Conservation (phyloP, 2,113 vertebrate genomes). For the Cyprinodon variegatus region DNA sequence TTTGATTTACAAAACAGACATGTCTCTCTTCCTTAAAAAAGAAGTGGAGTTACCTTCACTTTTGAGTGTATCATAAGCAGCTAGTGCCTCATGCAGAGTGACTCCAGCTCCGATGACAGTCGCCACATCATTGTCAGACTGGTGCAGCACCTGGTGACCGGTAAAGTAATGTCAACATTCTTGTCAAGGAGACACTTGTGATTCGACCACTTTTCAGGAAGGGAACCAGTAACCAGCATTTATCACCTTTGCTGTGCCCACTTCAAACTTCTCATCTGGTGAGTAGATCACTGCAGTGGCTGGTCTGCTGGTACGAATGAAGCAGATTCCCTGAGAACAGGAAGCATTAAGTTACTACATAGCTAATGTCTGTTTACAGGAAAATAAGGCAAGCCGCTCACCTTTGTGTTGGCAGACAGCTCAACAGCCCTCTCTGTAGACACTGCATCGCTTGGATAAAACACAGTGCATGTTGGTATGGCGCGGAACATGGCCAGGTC, state of each 20-base stretch:
- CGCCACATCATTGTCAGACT: conserved; percentile 79
- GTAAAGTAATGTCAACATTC: neutral
- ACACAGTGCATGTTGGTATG: conserved; percentile 86
- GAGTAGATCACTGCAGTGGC: conserved; percentile 82
- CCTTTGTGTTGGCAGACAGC: conserved; percentile 84
- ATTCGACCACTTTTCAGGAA: neutral
- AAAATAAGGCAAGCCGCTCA: conserved; percentile 27
- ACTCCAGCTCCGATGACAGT: conserved; percentile 87
- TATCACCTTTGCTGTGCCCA: conserved; percentile 85
- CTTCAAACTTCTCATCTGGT: conserved; percentile 83
- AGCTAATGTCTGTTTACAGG: neutral
- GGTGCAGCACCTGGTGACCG: conserved; percentile 80
- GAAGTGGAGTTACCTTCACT: conserved; percentile 75
- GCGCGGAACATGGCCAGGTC: conserved; percentile 90
- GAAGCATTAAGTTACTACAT: neutral
- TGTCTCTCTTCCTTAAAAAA: conserved; percentile 23
- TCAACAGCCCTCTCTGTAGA: conserved; percentile 84
- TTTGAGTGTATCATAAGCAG: conserved; percentile 81
- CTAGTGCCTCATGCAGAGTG: conserved; percentile 86
- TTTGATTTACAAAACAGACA: neutral
- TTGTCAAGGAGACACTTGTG: neutral
- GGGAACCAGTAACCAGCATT: neutral
- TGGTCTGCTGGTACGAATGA: conserved; percentile 83
- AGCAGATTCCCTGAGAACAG: conserved; percentile 84
- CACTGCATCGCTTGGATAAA: conserved; percentile 88